These are phyloP conservation scores for Seriola quinqueradiata DNA, from an alignment of 2,113 vertebrate genomes.

Conservation along the genomic window DNA sequence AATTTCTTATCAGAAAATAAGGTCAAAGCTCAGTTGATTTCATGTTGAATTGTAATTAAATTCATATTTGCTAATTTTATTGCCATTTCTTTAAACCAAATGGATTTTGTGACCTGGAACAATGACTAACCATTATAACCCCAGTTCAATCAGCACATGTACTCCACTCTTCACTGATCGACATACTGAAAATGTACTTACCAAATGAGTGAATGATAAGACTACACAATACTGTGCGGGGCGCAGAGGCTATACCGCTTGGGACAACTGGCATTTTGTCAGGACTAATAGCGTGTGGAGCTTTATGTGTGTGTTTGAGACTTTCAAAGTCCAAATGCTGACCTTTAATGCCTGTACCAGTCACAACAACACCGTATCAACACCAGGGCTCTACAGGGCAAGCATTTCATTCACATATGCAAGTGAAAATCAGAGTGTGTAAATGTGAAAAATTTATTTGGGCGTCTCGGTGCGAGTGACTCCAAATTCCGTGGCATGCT, in stretches of 20 bases:
- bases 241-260: not conserved
- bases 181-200: not conserved
- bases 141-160: not conserved
- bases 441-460: not conserved
- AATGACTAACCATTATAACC: not conserved
- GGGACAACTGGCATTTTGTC: not conserved
- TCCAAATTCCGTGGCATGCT: not conserved
- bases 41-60: constrained; percentile 3
- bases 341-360: not conserved
- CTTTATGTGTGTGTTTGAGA: not conserved
- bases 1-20: constrained; percentile 11
- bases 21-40: constrained; percentile 42
- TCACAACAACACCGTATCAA: not conserved
- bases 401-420: not conserved
- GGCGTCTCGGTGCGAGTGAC: not conserved
- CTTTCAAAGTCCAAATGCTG: not conserved
- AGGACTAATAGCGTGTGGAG: not conserved
- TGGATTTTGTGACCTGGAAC: not conserved
- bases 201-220: not conserved
- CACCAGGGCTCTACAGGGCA: not conserved
- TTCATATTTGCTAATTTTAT: not conserved
- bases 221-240: too few species aligned
- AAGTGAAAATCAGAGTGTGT: not conserved
- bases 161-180: not conserved
- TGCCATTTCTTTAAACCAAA: not conserved